Base-by-base conservation (phyloP, 2,888 invertebrate species). In the Scaeva pyrastri region DNA sequence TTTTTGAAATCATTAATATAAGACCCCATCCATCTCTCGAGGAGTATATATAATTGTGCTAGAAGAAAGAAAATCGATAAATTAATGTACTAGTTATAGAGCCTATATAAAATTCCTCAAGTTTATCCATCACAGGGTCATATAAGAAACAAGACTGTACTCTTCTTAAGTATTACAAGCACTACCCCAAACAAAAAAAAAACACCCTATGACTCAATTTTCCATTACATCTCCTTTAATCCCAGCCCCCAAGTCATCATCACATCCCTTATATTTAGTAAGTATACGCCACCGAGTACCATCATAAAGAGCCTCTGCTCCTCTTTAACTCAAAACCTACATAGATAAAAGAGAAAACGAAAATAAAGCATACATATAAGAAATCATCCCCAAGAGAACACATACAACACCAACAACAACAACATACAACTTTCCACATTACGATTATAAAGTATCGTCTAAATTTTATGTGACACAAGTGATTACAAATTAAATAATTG, bases 381-480 rank as follows among this genome's bases (percentile, higher is more conserved):
- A 31, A 41, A 19, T 3, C n/a, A 52, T 14, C 23, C 16, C 41
- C 10, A n/a, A n/a, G n/a, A n/a, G n/a, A n/a, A n/a, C n/a, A n/a
- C 12, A 14, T 23, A 52, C 2, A 21, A 2, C n/a, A 58, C 1
- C 45, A 12, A 48, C 26, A 66, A 66, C 23, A 19, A 71, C 60
- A 66, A 43, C 6, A 68, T 8, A 68, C 76, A 85, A 85, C 76
- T 85, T 80, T 85, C 66, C 62, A 56, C 76, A 81, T 81, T 31
- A 31, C 31, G 31, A 31, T 31, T 52, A 75, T 31, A 80, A 52
- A 43, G 60, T 45, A 48, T 41, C 64, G 26, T 66, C 48, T 11
- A 56, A 85, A 75, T 85, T 85, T 72, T 71, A 85, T 81, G 62
- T 76, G 81, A 85, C 84, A 72, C 84, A 80, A 81, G 72, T 81